phyloP scores from a whole-genome alignment of 2,888 invertebrate species.

The Mythimna ferrago region DNA sequence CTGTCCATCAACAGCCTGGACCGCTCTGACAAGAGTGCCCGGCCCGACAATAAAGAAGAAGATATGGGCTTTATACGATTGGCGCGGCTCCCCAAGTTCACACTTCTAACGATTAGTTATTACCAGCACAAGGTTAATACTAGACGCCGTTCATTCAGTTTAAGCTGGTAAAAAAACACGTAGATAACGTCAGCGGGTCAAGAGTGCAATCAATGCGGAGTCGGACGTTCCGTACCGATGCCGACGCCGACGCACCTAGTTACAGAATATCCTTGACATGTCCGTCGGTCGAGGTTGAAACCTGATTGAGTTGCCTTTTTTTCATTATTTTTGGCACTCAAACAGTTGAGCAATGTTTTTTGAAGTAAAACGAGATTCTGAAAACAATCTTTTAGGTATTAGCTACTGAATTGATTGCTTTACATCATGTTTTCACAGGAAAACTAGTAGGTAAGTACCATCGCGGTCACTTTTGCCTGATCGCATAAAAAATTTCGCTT shows the following conservation, averaged over 20 bases:
- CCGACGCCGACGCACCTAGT: background rate
- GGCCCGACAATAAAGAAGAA: too few species aligned
- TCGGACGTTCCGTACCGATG: background rate
- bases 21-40: too few species aligned
- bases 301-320: background rate
- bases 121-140: background rate
- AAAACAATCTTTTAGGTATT: too few species aligned
- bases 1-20: too few species aligned
- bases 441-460: too few species aligned
- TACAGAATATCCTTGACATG: constrained; percentile 21
- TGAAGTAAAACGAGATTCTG: background rate
- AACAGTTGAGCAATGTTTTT: background rate
- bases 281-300: constrained; percentile 13
- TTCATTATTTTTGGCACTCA: background rate
- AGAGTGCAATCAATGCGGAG: constrained; percentile 21
- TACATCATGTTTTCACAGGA: too few species aligned
- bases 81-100: background rate
- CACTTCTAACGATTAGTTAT: background rate
- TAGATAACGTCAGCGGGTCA: constrained; percentile 22
- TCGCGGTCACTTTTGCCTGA: too few species aligned
- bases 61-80: background rate
- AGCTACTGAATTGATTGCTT: too few species aligned
- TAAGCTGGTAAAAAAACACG: constrained; percentile 4
- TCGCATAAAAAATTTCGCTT: too few species aligned
- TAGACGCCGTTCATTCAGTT: background rate